Evolutionary conservation across 2,113 vertebrate species (phyloP), one percentile per base, ranked within the genome.

Genomic region (Pomatostomus ruficeps): DNA sequence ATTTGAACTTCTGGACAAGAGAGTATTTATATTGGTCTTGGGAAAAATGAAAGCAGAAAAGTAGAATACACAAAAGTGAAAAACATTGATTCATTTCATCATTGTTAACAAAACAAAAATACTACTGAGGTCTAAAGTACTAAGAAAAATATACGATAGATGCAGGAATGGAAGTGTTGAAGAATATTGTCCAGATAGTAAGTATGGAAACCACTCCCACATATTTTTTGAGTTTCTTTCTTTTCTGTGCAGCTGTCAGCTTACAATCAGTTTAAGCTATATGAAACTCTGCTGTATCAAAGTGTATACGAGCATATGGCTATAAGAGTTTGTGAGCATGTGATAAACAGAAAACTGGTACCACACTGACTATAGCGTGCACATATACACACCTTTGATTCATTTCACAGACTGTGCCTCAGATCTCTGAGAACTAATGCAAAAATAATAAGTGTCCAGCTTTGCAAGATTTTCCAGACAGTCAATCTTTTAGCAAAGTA

Each of bases 401-500:
- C 31, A 35, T 70, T 43, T 54, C 2, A 1, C 0, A 14, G 36
- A 72, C 42, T 54, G 13, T 85, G 49, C 26, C 29, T 84, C 25
- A 55, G 49, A 88, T 88, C 43, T 82, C 67, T 35, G 54, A 93
- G 67, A 82, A 80, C 28, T 89, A 67, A 83, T 61, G 54, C 25
- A 91, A 75, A 92, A 94, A 89, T 61, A 82, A 33, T 45, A 78
- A 59, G 14, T 74, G 49, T 61, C 42, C 55, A 62, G 40, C 48
- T 82, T 57, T 88, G 42, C 43, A 89, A 33, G 23, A 35, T 81
- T 74, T 77, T 79, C 31, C 81, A 85, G 71, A 36, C 62, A 79
- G 89, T 92, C 84, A 78, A 55, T 68, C 74, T 94, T 89, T 93
- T 35, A 88, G 40, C 54, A 72, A 83, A 92, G 72, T 73, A 87